Evolutionary conservation across 2,797 vertebrate species (phyloP), one percentile per base, ranked within the genome.

Genomic region (Paguma larvata): DNA sequence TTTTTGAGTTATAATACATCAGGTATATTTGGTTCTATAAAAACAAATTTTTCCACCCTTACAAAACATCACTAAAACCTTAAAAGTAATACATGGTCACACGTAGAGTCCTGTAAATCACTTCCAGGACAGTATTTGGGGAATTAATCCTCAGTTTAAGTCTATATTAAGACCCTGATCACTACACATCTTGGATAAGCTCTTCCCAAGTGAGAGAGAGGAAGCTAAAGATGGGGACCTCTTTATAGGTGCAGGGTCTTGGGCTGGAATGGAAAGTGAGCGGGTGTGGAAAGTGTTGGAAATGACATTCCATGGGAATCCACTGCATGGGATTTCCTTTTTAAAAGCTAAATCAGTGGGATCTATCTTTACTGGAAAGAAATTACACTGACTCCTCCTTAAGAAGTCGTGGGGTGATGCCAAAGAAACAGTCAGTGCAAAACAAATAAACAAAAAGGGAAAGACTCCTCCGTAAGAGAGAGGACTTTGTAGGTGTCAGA

Each of bases 31-130:
- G 34, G 16, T 62, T 93, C 41, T 82, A 87, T 83, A 82, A 77
- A 89, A 77, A 87, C 41, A 94, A 91, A 68, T 84, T 32, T 90
- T 59, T 93, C 86, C 23, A 82, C 38, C 25, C 48, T 85, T 75
- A 88, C 14, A 25, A 46, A 94, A 18, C 87, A 80, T 27, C 53
- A 85, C 16, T 73, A 72, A 84, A 84, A 67, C 18, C 0, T 87
- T 84, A 75, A 51, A 95, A 53, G 51, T 72, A 63, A 95, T 96
- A 80, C 32, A 82, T 0, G 23, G 7, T 2, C 2, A 3, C 3
- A 79, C 19, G n/a, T 51, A 16, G 25, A 91, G n/a, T 85, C n/a
- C 62, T 77, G 2, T 59, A 77, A 77, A 82, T 38, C 38, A 67
- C 62, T 53, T 59, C 51, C 48, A 68, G n/a, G 56, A 88, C 11